These are phyloP conservation scores for Latrodectus geometricus DNA, from an alignment of 1,140 invertebrate genomes.

Conservation along the genomic window DNA sequence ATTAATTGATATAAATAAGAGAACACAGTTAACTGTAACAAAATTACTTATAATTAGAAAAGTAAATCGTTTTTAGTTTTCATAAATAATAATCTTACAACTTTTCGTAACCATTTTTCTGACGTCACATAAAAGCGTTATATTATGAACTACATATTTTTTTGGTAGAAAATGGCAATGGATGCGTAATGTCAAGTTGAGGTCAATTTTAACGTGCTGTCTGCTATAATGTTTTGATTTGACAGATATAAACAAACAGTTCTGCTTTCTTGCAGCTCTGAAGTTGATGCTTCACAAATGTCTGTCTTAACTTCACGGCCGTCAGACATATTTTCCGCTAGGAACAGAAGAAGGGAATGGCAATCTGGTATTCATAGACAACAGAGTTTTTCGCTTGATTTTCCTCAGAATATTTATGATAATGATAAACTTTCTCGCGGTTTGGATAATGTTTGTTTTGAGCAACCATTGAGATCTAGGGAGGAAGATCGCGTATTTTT, in stretches of 20 bases:
- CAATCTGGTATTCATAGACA: slow-evolving; percentile 47
- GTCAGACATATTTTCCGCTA: slow-evolving; percentile 25
- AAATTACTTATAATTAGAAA: too few relatives aligned
- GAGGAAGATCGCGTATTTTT: slow-evolving; percentile 57
- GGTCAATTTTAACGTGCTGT: slow-evolving; percentile 40
- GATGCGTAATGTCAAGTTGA: slow-evolving; percentile 35
- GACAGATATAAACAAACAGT: slow-evolving; percentile 40
- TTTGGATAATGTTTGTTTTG: slow-evolving; percentile 39
- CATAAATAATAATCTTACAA: too few relatives aligned
- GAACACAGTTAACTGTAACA: too few relatives aligned
- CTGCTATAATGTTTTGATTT: slow-evolving; percentile 7
- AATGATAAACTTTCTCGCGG: slow-evolving; percentile 51
- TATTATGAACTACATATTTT: not conserved
- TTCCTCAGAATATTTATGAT: slow-evolving; percentile 58
- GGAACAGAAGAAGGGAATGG: slow-evolving; percentile 37
- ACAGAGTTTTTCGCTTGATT: slow-evolving; percentile 53
- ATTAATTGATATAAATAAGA: too few relatives aligned
- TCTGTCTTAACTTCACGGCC: slow-evolving; percentile 45
- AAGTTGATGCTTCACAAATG: slow-evolving; percentile 22
- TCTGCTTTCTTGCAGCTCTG: not conserved
- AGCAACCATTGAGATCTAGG: slow-evolving; percentile 40
- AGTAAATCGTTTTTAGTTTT: too few relatives aligned
- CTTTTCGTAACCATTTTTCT: too few relatives aligned
- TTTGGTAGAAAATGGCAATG: not conserved
- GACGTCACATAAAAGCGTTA: too few relatives aligned